These are phyloP conservation scores for Lerema accius DNA, from an alignment of 1,140 invertebrate genomes.

Conservation along the genomic window DNA sequence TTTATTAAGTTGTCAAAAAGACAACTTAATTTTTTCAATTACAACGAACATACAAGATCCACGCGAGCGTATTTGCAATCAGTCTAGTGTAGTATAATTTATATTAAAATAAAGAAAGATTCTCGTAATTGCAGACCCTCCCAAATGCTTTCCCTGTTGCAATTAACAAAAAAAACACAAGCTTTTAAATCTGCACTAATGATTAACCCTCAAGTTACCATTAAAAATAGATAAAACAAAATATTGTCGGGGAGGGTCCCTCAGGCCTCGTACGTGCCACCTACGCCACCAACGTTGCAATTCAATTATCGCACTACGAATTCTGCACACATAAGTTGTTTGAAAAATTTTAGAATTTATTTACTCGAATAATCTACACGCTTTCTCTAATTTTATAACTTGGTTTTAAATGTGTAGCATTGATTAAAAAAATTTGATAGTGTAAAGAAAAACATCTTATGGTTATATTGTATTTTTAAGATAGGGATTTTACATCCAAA, in stretches of 20 bases:
- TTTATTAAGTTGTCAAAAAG: no score
- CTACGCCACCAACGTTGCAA: conserved; percentile 47
- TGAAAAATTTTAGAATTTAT: not conserved
- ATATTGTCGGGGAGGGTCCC: conserved; percentile 64
- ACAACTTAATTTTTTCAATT: no score
- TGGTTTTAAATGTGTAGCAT: not conserved
- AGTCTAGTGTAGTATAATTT: no score
- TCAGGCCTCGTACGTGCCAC: conserved; percentile 56
- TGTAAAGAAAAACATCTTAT: no score
- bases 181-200: conserved; percentile 60
- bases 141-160: conserved; percentile 18
- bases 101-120: no score
- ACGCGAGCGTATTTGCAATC: no score
- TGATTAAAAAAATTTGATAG: not conserved
- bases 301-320: conserved; percentile 59
- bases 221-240: conserved; percentile 80
- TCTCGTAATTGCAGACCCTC: no score
- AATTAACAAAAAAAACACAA: conserved; percentile 46
- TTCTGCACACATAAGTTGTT: conserved; percentile 4
- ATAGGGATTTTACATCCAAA: no score
- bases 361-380: no score
- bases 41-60: no score
- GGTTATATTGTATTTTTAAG: no score
- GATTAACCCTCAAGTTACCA: conserved; percentile 67
- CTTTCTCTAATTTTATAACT: no score